Percentiles rank a stretch among this genome's conserved stretches.
Evolutionary conservation across 2,888 invertebrate species (phyloP).

Genomic region (Artemia sp.): DNA sequence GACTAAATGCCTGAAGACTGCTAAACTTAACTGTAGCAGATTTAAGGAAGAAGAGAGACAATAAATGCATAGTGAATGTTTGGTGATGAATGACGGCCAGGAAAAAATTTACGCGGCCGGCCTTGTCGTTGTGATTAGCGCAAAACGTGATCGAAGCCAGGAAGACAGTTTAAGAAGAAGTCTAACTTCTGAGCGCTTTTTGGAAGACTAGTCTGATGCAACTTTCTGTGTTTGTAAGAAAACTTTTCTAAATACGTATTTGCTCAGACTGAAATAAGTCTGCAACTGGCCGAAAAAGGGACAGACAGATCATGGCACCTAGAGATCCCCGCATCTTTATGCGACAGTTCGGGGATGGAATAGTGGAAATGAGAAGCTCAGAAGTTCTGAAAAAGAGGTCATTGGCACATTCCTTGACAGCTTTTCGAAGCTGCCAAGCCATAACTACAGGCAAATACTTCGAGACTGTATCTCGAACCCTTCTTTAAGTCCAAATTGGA

Average conservation of each 20-base stretch:
- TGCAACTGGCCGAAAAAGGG: not conserved
- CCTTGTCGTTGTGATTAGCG: not conserved
- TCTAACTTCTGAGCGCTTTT: not conserved
- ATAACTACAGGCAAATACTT: not conserved
- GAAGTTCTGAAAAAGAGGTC: not conserved
- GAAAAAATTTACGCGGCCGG: not conserved
- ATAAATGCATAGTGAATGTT: not conserved
- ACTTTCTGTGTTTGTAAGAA: not conserved
- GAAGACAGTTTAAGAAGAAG: not conserved
- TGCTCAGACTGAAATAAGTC: not conserved
- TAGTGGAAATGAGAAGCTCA: constrained; percentile 3
- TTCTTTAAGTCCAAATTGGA: not conserved
- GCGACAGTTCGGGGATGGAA: not conserved
- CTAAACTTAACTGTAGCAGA: not conserved
- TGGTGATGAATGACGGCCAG: not conserved
- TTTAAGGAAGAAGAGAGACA: constrained; percentile 1
- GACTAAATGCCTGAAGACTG: constrained; percentile 2
- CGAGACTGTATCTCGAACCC: not conserved
- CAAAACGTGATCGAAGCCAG: not conserved
- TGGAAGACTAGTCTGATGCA: too few species aligned
- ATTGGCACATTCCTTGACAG: not conserved
- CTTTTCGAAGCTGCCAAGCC: not conserved
- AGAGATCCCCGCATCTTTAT: constrained; percentile 12
- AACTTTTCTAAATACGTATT: not conserved
- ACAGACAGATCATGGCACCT: not conserved